Evolutionary conservation across 2,113 vertebrate genomes (phyloP), one percentile per base, ranked within the genome.

Genomic region (Paramormyrops kingsleyae): DNA sequence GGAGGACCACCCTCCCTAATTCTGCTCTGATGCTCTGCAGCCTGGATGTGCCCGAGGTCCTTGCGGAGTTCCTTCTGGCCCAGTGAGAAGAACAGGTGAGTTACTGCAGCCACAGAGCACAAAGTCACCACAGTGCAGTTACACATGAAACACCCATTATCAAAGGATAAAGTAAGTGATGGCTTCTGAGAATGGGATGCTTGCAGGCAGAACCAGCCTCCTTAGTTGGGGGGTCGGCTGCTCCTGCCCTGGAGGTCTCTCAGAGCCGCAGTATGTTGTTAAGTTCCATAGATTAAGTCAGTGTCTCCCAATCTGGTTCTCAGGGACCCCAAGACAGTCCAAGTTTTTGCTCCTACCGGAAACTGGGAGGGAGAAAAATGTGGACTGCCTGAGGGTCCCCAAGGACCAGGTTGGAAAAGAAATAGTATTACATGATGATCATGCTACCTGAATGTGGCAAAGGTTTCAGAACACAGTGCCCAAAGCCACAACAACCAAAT

Each of bases 31-130:
- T 44, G 21, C 1, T 93, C 83, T 91, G 90, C 93, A 96, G 96
- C 91, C 92, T 89, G 92, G 90, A 86, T 92, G 91, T 53, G 91
- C 91, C 88, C 92, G 86, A 47, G 83, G 44, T 47, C 4, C 24
- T 21, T 84, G 83, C 1, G 92, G 91, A 17, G 93, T 93, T 91
- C 91, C 91, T 21, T 89, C 93, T 90, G 89, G 93, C 92, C 92
- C 94, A 89, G 91, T 95, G 1, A 95, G 94, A 87, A 95, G 94
- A 92, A 89, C 93, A 90, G 95, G 96, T 96, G 93, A 95, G 93
- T n/a, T 31, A 7, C 8, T 31, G 49, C 85, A 50, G 49, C 27
- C 15, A 49, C 49, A 87, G 47, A 39, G 24, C 49, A 87, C 24
- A 31, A 17, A 2, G n/a, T 24, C 27, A 87, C 42, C 42, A 21